Evolutionary conservation across 2,888 invertebrate genomes (phyloP), one percentile per base, ranked within the genome.

Genomic region (Thecophora atra): DNA sequence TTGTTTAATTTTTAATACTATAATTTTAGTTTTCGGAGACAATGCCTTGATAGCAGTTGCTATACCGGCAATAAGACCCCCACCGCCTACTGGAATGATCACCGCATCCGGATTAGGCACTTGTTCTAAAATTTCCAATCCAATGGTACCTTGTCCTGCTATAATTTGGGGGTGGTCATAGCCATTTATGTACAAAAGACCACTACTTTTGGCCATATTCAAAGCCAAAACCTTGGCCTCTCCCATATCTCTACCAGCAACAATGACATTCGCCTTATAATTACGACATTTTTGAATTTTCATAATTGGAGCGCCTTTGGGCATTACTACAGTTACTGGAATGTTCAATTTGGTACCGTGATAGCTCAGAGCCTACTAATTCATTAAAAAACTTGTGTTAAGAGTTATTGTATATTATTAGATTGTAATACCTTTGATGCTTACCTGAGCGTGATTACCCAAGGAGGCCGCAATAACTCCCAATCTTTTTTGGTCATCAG

Each of bases 111-210:
- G 91, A 72, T 94, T 90, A 0, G 92, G 90, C 1, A 97, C 94
- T 85, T 98, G 96, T 81, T 97, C 96, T 28, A 96, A 85, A 73
- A 98, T 96, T 88, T 98, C 98, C 79, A 98, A 87, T 0, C 96
- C 98, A 81, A 97, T 90, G 0, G 98, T 98, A 13, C 98, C 98
- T 85, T 97, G 97, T 0, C 98, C 98, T 0, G 97, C 95, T 89
- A 98, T 93, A 75, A 98, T 96, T 83, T 97, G 92, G 0, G 97
- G 97, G 85, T 98, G 96, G 85, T 98, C 98, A 82, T 97, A 98
- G 2, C 97, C 97, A 86, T 98, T 98, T 47, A 98, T 93, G 81
- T 98, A 98, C 26, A 91, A 89, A 70, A 93, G 88, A 0, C 90
- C 90, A 72, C 89, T 88, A 73, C 94, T 92, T 80, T 91, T 91